Base-by-base conservation (phyloP, 2,888 invertebrate genomes). In the Portevinia maculata region DNA sequence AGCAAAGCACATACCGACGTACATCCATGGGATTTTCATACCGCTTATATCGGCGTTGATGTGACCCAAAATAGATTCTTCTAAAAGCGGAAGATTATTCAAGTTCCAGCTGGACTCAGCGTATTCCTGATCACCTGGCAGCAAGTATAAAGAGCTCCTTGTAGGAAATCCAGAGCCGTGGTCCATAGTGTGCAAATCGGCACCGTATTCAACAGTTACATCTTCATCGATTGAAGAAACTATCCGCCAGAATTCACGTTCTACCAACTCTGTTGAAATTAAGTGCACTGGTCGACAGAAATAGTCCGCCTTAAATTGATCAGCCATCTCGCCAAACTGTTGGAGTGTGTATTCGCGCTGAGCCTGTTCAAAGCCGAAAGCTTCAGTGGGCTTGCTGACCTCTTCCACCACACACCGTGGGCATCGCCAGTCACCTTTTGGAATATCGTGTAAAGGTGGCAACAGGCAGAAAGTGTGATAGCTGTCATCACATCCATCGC, bases 1-100 rank as follows among this genome's bases (percentile, higher is more conserved):
- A 0, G 99, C 98, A 91, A 99, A 99, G 89, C 99, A 99, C 99
- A 99, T 99, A 46, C 99, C 99, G 48, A 99, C 99, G 90, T 99
- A 99, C 94, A 99, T 96, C 99, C 99, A 99, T 0, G 99, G 99
- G 6, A 97, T 97, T 93, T 98, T 98, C 98, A 98, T 98, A 79
- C 99, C 99, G 34, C 98, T 99, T 83, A 99, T 99, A 88, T 99
- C 99, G 0, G 97, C 98, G 89, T 98, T 97, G 85, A 99, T 98
- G 89, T 99, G 97, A 5, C 97, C 96, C 34, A 99, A 92, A 28
- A 99, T 97, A 5, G 98, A 98, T 65, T 97, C 96, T 86, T 96
- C 96, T n/a, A 98, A 91, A 15, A 98, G 94, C 0, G 99, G 99
- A 85, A 99, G 91, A 91, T 99, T 99, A 91, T 99, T 99, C 79